Evolutionary conservation across 2,888 invertebrate species (phyloP), one percentile per base, ranked within the genome.

Genomic region (Rhagonycha fulva): DNA sequence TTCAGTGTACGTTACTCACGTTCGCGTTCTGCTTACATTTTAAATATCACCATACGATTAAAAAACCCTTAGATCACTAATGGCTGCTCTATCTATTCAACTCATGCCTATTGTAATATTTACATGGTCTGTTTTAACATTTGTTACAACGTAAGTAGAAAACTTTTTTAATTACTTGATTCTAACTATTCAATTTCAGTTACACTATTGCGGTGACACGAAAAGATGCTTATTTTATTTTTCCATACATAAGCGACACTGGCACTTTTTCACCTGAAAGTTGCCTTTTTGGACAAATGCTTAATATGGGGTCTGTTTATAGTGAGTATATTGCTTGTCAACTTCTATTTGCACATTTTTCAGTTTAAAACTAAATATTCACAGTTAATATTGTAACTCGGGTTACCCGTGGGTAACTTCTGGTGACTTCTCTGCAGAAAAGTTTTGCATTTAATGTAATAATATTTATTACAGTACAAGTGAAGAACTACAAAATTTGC

Each of bases 191-290:
- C 74, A 67, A 77, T 86, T 84, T 47, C 84, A 94, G 94, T 74
- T 94, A 94, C 81, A 88, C 90, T 70, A 90, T 92, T 62, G 92
- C 94, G 2, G 92, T 93, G 0, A 81, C 89, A 47, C 88, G 91
- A 81, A 90, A 91, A 62, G 93, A 94, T 87, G 93, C 94, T 61
- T 91, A 91, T 32, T 91, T 92, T 62, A 88, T 91, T 66, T 92
- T 94, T 80, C 94, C 94, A 0, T 94, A 94, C 83, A 94, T 95
- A 78, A 94, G 94, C 79, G 93, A 93, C 84, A 92, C 93, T 9
- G 95, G 94, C 1, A 91, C 94, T 0, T 90, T 91, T 82, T 89
- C 93, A 0, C 94, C 95, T 4, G 95, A 95, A 85, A 94, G 94
- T 86, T 95, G 95, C 85, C 91, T 95, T 76, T 96, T 95, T 87